Evolutionary conservation across 2,797 vertebrate genomes (phyloP), one percentile per base, ranked within the genome.

Genomic region (Malurus leucopterus): DNA sequence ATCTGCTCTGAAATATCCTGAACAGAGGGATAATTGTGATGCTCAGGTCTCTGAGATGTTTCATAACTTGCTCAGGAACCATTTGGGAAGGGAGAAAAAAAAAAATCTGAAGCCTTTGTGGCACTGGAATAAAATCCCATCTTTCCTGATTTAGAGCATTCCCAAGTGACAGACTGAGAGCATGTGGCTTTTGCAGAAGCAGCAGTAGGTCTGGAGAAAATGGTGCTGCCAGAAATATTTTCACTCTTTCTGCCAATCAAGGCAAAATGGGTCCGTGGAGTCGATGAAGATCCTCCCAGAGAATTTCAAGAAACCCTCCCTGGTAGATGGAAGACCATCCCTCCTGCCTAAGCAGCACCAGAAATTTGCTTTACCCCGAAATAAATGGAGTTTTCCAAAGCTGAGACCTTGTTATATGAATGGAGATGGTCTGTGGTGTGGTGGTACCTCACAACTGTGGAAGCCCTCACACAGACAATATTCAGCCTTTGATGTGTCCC

Each of bases 1-100:
- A 41, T 13, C 9, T 17, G 4, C 27, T 73, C 41, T 1, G 3
- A 62, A 76, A 63, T 18, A 30, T 14, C n/a, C 41, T 24, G 61
- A 65, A 24, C 15, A 49, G 64, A 61, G 68, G 22, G 78, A n/a
- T 20, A 36, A 22, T 36, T 10, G 8, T 24, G 36, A 78, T 36
- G 7, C 17, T 61, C 47, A n/a, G 19, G 13, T 67, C 41, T 55
- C 36, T 44, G 30, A 50, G 38, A 13, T 8, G 6, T 9, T 58
- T 51, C 26, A 46, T 30, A 54, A 63, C 17, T 64, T 11, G 18
- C 24, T 41, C 34, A 46, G 50, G 44, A 51, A 69, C 10, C 1
- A 1, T 2, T 36, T 2, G 4, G 15, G 22, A 5, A 0, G 32
- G 20, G 3, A 19, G 67, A 41, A 36, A 30, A 8, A 19, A 67